phyloP scores from a whole-genome alignment of 2,888 invertebrate species.

The Tetropium fuscum region DNA sequence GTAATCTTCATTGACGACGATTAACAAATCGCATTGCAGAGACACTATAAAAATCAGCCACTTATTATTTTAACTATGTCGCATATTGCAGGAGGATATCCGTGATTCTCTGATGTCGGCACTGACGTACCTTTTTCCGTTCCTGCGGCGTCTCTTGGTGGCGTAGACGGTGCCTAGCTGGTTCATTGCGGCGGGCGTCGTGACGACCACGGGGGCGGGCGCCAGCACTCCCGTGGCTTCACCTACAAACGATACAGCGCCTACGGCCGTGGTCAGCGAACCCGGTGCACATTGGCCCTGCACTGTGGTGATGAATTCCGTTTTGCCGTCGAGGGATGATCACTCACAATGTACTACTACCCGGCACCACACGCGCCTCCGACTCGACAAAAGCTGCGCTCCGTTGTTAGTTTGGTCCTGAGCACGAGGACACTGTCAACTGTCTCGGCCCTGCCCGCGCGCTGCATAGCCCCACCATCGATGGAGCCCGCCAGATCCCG shows the following conservation, averaged over 20 bases:
- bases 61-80: too few relatives aligned
- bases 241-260: conserved; percentile 60
- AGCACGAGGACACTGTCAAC: conserved; percentile 51
- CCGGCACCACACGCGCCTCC: conserved; percentile 24
- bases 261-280: conserved; percentile 47
- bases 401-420: conserved; percentile 27
- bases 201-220: conserved; percentile 51
- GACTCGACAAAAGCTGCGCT: conserved; percentile 25
- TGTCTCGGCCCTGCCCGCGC: conserved; percentile 34
- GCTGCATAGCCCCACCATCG: conserved; percentile 39
- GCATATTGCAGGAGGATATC: too few relatives aligned
- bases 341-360: conserved; percentile 4
- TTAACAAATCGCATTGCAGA: too few relatives aligned
- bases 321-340: conserved; percentile 47
- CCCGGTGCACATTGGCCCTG: conserved; percentile 63
- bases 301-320: conserved; percentile 61
- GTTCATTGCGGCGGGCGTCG: conserved; percentile 72
- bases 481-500: conserved; percentile 43
- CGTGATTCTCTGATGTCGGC: too few relatives aligned
- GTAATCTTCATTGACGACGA: too few relatives aligned
- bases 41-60: too few relatives aligned
- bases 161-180: conserved; percentile 97
- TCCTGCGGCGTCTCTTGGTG: conserved; percentile 93
- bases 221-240: conserved; percentile 56
- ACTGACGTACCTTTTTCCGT: conserved; percentile 93